Evolutionary conservation across 2,888 invertebrate species (phyloP), one percentile per base, ranked within the genome.

Genomic region (Rotaria magnacalcarata): DNA sequence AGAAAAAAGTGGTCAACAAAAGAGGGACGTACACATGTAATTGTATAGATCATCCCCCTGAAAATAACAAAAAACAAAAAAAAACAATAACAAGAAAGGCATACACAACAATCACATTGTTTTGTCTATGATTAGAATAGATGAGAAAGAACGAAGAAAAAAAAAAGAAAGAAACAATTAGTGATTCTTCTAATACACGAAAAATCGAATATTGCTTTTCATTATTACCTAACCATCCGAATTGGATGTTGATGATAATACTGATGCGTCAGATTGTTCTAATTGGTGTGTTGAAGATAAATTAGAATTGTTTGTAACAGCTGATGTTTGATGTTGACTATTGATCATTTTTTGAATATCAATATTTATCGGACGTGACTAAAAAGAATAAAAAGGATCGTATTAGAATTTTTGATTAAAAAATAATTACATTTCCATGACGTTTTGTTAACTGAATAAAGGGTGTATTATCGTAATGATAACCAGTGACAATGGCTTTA

Each of bases 401-500:
- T 19, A 5, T 54, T 54, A 4, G 19, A 6, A 5, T 21, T 19
- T 54, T 7, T 19, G 3, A 6, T 54, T 54, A 2, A 21, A 2
- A 54, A n/a, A 3, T 47, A 47, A 10, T 80, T 80, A 80, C 80
- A 47, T n/a, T 6, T 10, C n/a, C 80, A 47, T 80, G 11, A 11
- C 47, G 80, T 80, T n/a, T 80, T 11, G 80, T 47, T 80, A 80
- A 80, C 47, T 80, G 80, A 47, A 80, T 80, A n/a, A 80, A 80
- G 10, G 80, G 47, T 19, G 47, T 43, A 24, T 47, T 47, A 80
- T 80, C 80, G 47, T 80, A 80, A 47, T 80, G 80, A 43, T 80
- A 80, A 24, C 80, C 80, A 47, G 80, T 80, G 2, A 80, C 47
- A 24, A 80, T 24, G 7, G 80, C 80, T 80, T 80, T 80, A 21